These are phyloP conservation scores for Crossoptilon crossoptilon DNA, from an alignment of 2,797 vertebrate genomes.

Conservation along the genomic window DNA sequence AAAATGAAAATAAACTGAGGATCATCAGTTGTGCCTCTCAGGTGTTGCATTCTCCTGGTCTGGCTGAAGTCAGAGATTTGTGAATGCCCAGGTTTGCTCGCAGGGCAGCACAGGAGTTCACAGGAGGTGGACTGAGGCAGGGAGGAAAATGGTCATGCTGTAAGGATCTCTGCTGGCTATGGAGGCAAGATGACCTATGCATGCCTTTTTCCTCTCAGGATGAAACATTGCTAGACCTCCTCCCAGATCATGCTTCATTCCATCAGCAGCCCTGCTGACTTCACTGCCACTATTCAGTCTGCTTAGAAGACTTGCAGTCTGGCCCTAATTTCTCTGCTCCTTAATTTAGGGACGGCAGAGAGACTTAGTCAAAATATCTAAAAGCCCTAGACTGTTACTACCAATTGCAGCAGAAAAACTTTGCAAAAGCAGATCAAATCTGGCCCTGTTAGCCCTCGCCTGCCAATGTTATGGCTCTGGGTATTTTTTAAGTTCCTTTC, in stretches of 20 bases:
- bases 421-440: constrained; percentile 70
- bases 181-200: not conserved
- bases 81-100: not conserved
- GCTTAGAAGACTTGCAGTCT: not conserved
- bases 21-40: not conserved
- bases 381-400: constrained; percentile 57
- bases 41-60: not conserved
- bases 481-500: constrained; percentile 64
- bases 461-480: constrained; percentile 72
- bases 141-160: not conserved
- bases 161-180: not conserved
- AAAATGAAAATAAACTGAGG: not conserved
- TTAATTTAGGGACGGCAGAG: constrained; percentile 2
- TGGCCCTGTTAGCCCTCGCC: constrained; percentile 43
- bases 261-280: constrained; percentile 18
- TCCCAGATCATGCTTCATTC: not conserved
- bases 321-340: constrained; percentile 29
- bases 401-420: constrained; percentile 70
- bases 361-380: constrained; percentile 68
- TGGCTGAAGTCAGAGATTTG: not conserved
- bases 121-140: not conserved
- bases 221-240: not conserved
- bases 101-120: not conserved
- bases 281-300: not conserved
- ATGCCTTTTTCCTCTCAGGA: not conserved